Evolutionary conservation across 2,113 vertebrate genomes (phyloP), one percentile per base, ranked within the genome.

Genomic region (Marcusenius ussheri): DNA sequence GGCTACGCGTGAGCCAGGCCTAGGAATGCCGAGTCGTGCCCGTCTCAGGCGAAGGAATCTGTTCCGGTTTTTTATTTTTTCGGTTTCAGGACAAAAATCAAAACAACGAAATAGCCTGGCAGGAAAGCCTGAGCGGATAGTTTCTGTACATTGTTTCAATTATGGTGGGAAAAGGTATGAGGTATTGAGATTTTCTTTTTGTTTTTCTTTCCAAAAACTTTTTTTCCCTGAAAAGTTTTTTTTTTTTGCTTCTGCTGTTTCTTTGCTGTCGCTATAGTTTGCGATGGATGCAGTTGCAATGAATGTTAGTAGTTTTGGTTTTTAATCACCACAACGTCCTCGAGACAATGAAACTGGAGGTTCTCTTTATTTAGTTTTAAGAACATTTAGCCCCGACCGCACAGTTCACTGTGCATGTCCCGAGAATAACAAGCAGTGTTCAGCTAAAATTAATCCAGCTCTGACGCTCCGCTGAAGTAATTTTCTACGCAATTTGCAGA

Each of bases 1-100:
- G 91, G 90, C 93, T 91, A 15, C 35, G 89, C 24, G 88, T 91
- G 93, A 91, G 87, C 91, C 31, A 92, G 24, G 42, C 39, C 45
- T 92, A 91, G 91, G 92, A 94, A 91, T 91, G 46, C 9, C 5
- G 17, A 27, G 19, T 31, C 5, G 85, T 7, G 85, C 35, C 35
- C 5, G 15, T 80, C 42, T 80, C 35, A 15, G 35, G 35, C 17
- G 15, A 42, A 42, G 6, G 35, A 80, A 42, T 42, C 35, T 42
- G 1, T 80, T 80, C 13, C 8, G 74, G 1, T 80, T 27, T 47
- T 47, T 27, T 50, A 7, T 86, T 86, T 50, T 27, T 49, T 86
- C 50, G 74, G 70, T 77, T 77, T 77, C 70, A 17, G 35, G 5
- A 5, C 13, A 19, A 17, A 80, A 80, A 77, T 35, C 27, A 31